A percentile compares a stretch with the other conserved stretches of the same genome.
phyloP scores from a whole-genome alignment of 2,888 invertebrate genomes.

The Dryocosmus kuriphilus region DNA sequence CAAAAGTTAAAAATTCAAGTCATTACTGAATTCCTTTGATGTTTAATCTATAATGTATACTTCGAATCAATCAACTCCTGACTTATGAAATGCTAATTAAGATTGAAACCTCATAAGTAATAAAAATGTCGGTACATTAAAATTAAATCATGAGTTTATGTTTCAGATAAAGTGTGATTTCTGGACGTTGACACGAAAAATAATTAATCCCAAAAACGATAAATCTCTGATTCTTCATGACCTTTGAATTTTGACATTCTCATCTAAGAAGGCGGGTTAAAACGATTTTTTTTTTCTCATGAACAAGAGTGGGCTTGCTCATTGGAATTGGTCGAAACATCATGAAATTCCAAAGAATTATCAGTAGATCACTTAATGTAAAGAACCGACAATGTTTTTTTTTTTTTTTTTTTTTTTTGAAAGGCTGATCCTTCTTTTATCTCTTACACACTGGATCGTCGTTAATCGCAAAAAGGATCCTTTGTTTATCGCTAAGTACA shows the following conservation, averaged over 20 bases:
- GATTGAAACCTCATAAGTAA: background rate
- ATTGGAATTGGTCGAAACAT: background rate
- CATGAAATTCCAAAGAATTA: background rate
- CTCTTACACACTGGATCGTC: background rate
- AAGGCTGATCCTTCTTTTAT: background rate
- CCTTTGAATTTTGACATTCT: background rate
- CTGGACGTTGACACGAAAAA: background rate
- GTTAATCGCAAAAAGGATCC: conserved; percentile 2
- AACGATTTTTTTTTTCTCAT: background rate
- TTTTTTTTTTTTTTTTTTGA: background rate
- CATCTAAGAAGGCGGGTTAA: background rate
- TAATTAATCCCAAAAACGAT: background rate
- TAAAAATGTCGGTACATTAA: background rate
- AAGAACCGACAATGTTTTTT: background rate
- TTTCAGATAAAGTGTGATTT: background rate
- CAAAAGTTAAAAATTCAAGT: too few species aligned
- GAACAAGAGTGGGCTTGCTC: background rate
- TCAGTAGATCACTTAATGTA: background rate
- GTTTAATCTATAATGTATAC: too few species aligned
- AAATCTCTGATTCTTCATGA: background rate
- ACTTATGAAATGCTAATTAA: background rate
- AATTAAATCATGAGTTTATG: background rate
- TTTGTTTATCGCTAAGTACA: conserved; percentile 35
- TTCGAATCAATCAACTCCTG: too few species aligned
- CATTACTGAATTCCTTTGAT: too few species aligned